These are phyloP conservation scores for Gorsachius magnificus DNA, from an alignment of 2,797 vertebrate species.

Conservation along the genomic window DNA sequence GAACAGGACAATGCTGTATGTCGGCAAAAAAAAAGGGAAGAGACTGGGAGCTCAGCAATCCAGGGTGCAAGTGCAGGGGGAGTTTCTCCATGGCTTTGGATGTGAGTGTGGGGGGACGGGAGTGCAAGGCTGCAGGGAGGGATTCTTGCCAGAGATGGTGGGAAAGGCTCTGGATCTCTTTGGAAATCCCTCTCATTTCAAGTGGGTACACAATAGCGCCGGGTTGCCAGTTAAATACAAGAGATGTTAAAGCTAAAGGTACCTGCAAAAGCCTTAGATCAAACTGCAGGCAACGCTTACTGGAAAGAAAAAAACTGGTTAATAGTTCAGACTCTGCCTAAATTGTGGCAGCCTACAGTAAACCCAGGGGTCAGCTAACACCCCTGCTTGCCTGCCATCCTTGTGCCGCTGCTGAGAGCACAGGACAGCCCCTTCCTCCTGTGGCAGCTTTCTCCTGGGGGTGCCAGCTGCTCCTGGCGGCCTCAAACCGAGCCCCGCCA, in stretches of 20 bases:
- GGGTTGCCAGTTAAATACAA: background rate
- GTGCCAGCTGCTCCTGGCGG: fast-evolving
- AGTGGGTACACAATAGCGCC: background rate
- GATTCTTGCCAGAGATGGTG: background rate
- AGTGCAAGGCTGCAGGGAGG: background rate
- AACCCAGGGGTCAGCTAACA: background rate
- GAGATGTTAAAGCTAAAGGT: background rate
- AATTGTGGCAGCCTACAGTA: background rate
- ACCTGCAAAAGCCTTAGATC: background rate
- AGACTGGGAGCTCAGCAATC: background rate
- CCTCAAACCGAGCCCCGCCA: background rate
- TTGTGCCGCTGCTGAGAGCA: background rate
- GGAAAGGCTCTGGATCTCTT: background rate
- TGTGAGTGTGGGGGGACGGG: fast-evolving
- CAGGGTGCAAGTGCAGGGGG: fast-evolving
- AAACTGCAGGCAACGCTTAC: background rate
- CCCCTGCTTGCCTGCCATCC: fast-evolving
- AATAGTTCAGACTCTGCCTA: background rate
- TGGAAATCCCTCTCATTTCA: background rate
- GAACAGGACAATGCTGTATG: background rate
- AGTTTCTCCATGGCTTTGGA: background rate
- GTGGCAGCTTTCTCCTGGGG: background rate
- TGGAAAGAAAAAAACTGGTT: background rate
- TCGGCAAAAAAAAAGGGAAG: background rate
- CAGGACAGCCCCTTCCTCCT: fast-evolving